Conservation (phyloP, 2,113 vertebrate genomes). For the Ellobius talpinus region DNA sequence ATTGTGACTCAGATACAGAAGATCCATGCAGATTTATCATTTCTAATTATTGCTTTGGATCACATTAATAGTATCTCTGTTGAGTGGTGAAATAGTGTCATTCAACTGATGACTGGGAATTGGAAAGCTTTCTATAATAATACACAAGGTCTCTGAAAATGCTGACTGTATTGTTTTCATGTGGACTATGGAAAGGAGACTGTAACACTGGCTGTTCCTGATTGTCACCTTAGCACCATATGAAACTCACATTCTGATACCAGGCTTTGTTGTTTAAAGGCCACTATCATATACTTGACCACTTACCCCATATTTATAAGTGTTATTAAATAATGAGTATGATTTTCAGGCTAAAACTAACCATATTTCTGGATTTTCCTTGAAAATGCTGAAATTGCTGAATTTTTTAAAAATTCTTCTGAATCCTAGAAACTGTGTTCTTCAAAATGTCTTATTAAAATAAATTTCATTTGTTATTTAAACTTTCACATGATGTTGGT, state of each 20-base stretch:
- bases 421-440: neutral
- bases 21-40: neutral
- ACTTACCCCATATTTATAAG: neutral
- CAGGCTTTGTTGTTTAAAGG: neutral
- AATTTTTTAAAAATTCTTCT: neutral
- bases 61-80: neutral
- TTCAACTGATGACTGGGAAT: neutral
- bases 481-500: neutral
- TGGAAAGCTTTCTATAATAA: neutral
- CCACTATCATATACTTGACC: neutral
- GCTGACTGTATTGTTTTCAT: neutral
- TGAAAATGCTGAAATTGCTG: neutral
- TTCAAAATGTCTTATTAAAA: neutral
- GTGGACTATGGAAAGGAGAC: neutral
- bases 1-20: neutral
- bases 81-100: neutral
- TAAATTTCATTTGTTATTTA: neutral
- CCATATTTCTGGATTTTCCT: neutral
- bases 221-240: neutral
- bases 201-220: neutral
- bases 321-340: neutral
- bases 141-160: neutral
- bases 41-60: neutral
- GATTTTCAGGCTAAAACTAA: neutral
- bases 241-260: neutral